Base-by-base conservation (phyloP, 2,888 invertebrate species). In the Oxycera nigricornis region DNA sequence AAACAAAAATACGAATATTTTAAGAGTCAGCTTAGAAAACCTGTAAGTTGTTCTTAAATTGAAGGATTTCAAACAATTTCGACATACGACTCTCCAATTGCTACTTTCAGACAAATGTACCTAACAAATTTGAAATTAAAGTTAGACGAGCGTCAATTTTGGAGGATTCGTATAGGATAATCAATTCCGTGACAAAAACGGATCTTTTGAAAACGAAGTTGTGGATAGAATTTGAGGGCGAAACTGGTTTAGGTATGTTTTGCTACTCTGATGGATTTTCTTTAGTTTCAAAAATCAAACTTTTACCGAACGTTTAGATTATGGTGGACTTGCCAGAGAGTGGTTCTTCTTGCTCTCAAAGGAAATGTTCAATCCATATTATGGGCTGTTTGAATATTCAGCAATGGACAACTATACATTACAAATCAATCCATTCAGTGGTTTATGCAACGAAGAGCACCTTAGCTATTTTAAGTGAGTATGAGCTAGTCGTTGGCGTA, bases 331-430 rank as follows among this genome's bases (percentile, higher is more conserved):
- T 72, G 95, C 97, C 0, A 89, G 98, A 76, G 98, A 99, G 87
- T 98, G 98, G 97, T 99, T 99, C 88, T 99, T 97, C 88, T 89
- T 98, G 28, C 88, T 99, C 11, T 98, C 98, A 1, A 97, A 97
- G 86, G 98, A 99, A 88, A 98, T 99, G 97, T 99, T 99, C 87
- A 99, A 99, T 88, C 99, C 99, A 0, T 99, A 98, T 86, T 99
- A 99, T 87, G 98, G 98, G 0, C 89, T 99, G 73, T 99, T 99
- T 88, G 98, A 99, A 87, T 99, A 99, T 88, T 98, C 98, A 1
- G 98, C 98, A 3, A 97, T 97, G 98, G 98, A 98, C 86, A 98
- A 98, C 88, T 98, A 98, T 86, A 98, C 98, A 22, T 89, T 99
- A 72, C 98, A 99, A 90, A 98, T 99, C 80, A 99, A 99, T 87